Percentiles rank a stretch among this genome's conserved stretches.
Evolutionary conservation across 2,888 invertebrate species (phyloP).

Genomic region (Aromia moschata): DNA sequence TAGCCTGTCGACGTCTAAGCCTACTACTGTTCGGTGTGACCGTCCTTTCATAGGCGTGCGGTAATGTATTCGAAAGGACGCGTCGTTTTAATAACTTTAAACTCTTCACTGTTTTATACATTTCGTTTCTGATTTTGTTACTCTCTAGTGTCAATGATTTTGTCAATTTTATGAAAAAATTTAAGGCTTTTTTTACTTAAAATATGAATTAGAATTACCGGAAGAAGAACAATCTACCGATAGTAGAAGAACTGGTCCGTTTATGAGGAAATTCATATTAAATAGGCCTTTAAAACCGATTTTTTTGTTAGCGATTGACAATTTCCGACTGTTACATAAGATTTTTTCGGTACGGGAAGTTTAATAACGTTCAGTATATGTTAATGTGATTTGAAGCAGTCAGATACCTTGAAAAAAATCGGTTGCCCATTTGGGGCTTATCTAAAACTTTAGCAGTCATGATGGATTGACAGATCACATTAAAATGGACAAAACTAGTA

Average conservation of each 20-base stretch:
- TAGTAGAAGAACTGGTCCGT: too few relatives aligned
- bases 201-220: too few relatives aligned
- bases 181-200: too few relatives aligned
- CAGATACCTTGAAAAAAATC: conserved; percentile 13
- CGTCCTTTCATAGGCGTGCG: not conserved
- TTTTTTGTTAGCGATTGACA: not conserved
- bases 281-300: not conserved
- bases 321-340: conserved; percentile 9
- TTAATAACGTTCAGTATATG: not conserved
- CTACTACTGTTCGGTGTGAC: not conserved
- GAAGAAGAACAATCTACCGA: too few relatives aligned
- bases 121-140: too few relatives aligned
- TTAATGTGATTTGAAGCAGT: not conserved
- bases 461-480: not conserved
- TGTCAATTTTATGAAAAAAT: too few relatives aligned
- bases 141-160: too few relatives aligned
- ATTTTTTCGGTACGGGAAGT: not conserved
- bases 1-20: conserved; percentile 1
- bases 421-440: conserved; percentile 1
- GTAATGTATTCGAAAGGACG: not conserved
- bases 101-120: too few relatives aligned
- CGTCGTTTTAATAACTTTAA: too few relatives aligned
- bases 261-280: too few relatives aligned
- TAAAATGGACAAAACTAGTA: not conserved
- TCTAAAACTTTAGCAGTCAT: not conserved